phyloP scores from a whole-genome alignment of 2,888 invertebrate genomes.

The Troides oblongomaculatus region DNA sequence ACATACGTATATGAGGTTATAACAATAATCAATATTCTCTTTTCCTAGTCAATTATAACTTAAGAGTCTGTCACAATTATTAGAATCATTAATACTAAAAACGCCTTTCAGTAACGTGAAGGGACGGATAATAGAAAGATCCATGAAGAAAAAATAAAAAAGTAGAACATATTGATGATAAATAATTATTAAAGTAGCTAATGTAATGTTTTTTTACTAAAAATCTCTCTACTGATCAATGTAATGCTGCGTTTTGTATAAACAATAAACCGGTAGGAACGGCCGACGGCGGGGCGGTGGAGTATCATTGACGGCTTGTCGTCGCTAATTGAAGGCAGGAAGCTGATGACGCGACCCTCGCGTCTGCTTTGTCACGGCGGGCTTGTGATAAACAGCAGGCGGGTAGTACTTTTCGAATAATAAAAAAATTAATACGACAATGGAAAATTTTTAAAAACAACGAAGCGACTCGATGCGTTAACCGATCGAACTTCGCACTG shows the following conservation, averaged over 20 bases:
- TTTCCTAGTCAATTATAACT: too few species aligned
- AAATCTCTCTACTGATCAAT: not conserved
- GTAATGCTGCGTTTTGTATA: not conserved
- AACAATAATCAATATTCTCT: too few species aligned
- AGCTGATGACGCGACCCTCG: slow-evolving; percentile 16
- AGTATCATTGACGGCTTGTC: slow-evolving; percentile 12
- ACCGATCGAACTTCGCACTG: not conserved
- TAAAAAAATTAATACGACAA: not conserved
- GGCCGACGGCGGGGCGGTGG: not conserved
- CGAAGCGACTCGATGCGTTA: not conserved
- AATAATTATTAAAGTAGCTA: not conserved
- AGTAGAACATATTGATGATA: not conserved
- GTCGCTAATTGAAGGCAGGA: slow-evolving; percentile 21
- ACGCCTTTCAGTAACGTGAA: too few species aligned
- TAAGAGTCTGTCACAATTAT: too few species aligned
- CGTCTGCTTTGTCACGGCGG: slow-evolving; percentile 16
- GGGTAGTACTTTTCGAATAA: not conserved
- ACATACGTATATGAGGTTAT: too few species aligned
- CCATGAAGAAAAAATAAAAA: too few species aligned
- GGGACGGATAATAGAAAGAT: too few species aligned
- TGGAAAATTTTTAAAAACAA: not conserved
- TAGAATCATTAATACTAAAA: too few species aligned
- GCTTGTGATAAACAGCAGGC: not conserved
- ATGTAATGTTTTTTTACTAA: not conserved
- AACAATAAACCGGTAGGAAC: not conserved